Percentiles rank a stretch among this genome's conserved stretches.
phyloP scores from a whole-genome alignment of 2,113 vertebrate species.

The Tetrao urogallus region DNA sequence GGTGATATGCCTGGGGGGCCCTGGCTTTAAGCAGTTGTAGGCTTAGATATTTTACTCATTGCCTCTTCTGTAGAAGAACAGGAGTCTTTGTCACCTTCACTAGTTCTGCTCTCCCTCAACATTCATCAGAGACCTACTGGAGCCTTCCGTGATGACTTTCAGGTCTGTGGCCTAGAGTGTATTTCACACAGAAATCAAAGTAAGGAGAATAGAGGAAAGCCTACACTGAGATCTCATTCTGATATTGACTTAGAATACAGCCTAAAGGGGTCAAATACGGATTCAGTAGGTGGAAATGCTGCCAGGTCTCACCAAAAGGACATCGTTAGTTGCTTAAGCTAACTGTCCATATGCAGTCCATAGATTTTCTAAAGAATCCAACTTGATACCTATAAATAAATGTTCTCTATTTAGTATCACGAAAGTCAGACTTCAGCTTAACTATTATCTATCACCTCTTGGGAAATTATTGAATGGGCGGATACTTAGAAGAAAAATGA shows the following conservation, averaged over 20 bases:
- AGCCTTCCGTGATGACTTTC: not conserved
- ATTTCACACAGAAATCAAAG: not conserved
- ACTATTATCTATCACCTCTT: not conserved
- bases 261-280: not conserved
- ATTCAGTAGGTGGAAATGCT: not conserved
- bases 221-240: not conserved
- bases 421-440: constrained; percentile 8
- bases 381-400: not conserved
- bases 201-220: not conserved
- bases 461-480: not conserved
- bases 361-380: not conserved
- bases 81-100: not conserved
- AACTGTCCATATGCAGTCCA: not conserved
- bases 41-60: not conserved
- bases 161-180: not conserved
- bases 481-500: not conserved
- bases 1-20: not conserved
- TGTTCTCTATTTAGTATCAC: not conserved
- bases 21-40: not conserved
- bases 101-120: fast-evolving
- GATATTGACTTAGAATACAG: not conserved
- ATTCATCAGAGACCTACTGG: not conserved
- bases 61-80: not conserved
- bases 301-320: not conserved
- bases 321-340: not conserved